Base-by-base conservation (phyloP, 2,113 vertebrate species). In the Phycodurus eques region DNA sequence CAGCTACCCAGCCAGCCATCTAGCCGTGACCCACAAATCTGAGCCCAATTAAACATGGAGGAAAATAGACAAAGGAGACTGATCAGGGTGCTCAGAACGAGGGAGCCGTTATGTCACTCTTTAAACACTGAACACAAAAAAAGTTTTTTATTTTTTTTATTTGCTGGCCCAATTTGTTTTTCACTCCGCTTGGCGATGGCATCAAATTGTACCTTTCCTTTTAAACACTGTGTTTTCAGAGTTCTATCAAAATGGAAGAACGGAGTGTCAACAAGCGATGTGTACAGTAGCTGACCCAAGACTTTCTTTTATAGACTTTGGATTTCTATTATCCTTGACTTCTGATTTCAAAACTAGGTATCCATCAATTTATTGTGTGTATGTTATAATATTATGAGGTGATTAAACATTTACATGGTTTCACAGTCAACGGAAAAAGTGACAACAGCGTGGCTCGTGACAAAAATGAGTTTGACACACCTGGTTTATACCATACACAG, bases 1-100 rank as follows among this genome's bases (percentile, higher is more conserved):
- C 83, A 87, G 72, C 46, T 1, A 82, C 56, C 73, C 75, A 75
- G 51, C 73, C 83, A 74, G 69, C 64, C 72, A 70, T 71, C 80
- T 69, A 75, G 33, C 68, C 59, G 72, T 72, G 77, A 78, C 74
- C 83, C 71, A 81, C 17, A 62, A 72, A 64, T 59, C 67, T 67
- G 71, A 68, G 67, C 70, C 75, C 73, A 9, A 44, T 68, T 27
- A 44, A 22, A 66, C 35, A 67, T 14, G 46, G 39, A 51, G 62
- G 53, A 22, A 11, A 56, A 56, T 4, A 46, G 56, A 72, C 51
- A 60, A 56, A 71, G 43, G 77, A 65, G 68, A 60, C 49, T 68
- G 39, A 78, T 42, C 65, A 31, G 9, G 27, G 51, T 14, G 31
- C 46, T 70, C 19, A 70, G 14, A 65, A 22, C 0, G 49, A 62